A percentile compares a stretch with the other conserved stretches of the same genome.
Conservation (phyloP, 2,888 invertebrate species). For the Abscondita cerata region DNA sequence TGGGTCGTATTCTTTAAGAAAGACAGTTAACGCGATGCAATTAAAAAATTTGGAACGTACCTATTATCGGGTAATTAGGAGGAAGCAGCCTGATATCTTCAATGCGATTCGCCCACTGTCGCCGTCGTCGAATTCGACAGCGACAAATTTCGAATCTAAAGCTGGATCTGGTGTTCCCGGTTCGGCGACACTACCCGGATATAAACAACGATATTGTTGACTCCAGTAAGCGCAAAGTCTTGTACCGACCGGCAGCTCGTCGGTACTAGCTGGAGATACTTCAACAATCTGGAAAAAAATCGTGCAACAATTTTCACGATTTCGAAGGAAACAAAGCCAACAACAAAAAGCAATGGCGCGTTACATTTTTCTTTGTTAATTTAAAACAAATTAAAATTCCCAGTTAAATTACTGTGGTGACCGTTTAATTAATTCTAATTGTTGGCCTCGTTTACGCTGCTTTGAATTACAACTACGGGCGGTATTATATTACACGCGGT, state of each 20-base stretch:
- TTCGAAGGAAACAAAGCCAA: background rate
- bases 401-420: constrained; percentile 20
- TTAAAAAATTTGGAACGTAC: constrained; percentile 57
- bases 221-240: constrained; percentile 96
- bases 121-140: constrained; percentile 95
- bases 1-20: constrained; percentile 76
- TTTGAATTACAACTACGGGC: constrained; percentile 14
- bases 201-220: constrained; percentile 91
- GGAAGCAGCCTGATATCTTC: constrained; percentile 89
- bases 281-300: constrained; percentile 76
- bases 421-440: constrained; percentile 24
- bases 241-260: constrained; percentile 79
- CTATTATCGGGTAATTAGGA: constrained; percentile 89
- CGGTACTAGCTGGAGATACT: constrained; percentile 74
- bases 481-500: constrained; percentile 19
- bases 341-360: no score
- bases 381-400: constrained; percentile 8
- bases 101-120: constrained; percentile 91
- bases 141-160: constrained; percentile 77
- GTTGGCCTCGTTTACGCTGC: constrained; percentile 19
- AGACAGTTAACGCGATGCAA: background rate
- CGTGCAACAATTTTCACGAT: background rate
- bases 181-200: constrained; percentile 89
- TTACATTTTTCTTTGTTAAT: background rate
- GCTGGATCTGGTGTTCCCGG: constrained; percentile 76